phyloP scores from a whole-genome alignment of 2,888 invertebrate genomes.

The Eupsilia transversa region DNA sequence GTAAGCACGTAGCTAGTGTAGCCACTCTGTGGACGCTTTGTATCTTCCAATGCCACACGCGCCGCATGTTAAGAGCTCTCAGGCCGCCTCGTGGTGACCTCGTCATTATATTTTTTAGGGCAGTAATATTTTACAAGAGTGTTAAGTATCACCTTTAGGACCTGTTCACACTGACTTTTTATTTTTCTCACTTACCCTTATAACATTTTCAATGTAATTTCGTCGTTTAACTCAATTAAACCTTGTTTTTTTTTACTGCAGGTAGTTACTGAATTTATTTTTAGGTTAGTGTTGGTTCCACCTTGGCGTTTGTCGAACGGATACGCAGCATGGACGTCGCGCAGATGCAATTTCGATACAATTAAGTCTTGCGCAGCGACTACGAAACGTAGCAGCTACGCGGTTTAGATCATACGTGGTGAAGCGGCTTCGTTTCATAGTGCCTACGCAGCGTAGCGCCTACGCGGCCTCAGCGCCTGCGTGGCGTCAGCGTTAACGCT shows the following conservation, averaged over 20 bases:
- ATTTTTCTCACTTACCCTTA: constrained; percentile 30
- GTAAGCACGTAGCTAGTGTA: background rate
- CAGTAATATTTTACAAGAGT: constrained; percentile 54
- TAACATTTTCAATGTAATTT: constrained; percentile 24
- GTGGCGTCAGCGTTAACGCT: background rate
- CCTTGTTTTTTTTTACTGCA: constrained; percentile 5
- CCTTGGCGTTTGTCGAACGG: background rate
- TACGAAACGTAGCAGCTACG: background rate
- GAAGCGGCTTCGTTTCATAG: background rate
- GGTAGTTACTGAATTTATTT: background rate
- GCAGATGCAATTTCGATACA: background rate
- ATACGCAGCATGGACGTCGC: background rate
- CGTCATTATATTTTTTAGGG: constrained; percentile 57
- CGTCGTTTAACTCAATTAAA: constrained; percentile 17
- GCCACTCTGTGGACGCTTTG: constrained; percentile 27
- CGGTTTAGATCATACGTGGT: background rate
- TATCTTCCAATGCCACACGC: constrained; percentile 43
- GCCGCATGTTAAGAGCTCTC: constrained; percentile 34
- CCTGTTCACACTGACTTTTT: constrained; percentile 38
- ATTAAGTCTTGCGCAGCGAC: background rate
- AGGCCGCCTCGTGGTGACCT: constrained; percentile 47
- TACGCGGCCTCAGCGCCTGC: background rate
- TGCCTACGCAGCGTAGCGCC: background rate
- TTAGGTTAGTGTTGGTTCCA: background rate
- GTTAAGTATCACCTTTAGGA: constrained; percentile 36